These are phyloP conservation scores for Silurus glanis DNA, from an alignment of 2,113 vertebrate genomes.

Conservation along the genomic window DNA sequence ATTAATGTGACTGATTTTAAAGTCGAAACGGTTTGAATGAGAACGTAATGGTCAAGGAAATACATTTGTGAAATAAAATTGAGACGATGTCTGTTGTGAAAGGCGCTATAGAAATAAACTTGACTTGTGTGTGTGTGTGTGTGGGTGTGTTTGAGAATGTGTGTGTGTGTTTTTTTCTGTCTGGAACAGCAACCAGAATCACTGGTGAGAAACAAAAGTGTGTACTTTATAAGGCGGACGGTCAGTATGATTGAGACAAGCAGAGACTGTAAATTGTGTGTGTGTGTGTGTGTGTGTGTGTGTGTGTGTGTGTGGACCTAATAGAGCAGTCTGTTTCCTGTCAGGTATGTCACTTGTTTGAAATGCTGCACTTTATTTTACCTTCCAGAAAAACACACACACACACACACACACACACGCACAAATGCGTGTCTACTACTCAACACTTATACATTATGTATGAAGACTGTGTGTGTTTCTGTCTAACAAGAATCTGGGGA, in stretches of 20 bases:
- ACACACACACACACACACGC: background rate
- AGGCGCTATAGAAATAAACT: no score
- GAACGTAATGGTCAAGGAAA: background rate
- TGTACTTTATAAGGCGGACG: background rate
- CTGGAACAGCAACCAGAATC: background rate
- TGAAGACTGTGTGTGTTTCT: background rate
- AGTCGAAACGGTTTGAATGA: background rate
- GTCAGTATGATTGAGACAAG: background rate
- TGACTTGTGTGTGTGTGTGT: background rate
- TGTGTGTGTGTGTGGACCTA: background rate
- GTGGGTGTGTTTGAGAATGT: conserved; percentile 21
- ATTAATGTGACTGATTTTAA: background rate
- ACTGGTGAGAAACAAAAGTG: background rate
- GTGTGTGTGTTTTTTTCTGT: conserved; percentile 10
- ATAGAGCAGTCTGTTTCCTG: background rate
- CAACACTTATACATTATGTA: background rate
- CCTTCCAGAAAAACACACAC: background rate
- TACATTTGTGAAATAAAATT: background rate
- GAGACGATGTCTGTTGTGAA: no score
- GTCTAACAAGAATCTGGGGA: background rate
- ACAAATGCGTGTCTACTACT: background rate
- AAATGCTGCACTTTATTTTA: background rate
- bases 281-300: conserved; percentile 1
- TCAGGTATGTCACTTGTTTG: background rate
- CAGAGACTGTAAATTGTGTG: background rate